Evolutionary conservation across 2,797 vertebrate species (phyloP), one percentile per base, ranked within the genome.

Genomic region (Arctocebus calabarensis): DNA sequence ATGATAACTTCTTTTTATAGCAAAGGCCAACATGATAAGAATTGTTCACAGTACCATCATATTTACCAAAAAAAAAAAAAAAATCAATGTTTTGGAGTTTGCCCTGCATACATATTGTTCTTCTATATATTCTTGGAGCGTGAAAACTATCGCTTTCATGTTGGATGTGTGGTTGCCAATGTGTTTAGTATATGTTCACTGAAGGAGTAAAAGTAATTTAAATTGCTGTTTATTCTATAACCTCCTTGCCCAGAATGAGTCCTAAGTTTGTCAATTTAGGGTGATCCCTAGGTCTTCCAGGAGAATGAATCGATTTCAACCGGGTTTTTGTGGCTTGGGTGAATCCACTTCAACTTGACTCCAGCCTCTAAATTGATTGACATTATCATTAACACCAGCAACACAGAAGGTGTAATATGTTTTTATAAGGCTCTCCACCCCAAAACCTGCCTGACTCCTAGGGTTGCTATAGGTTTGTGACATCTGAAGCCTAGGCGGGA

Each of bases 1-100:
- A 88, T 61, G 5, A 88, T 89, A 59, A 75, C 70, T 94, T 92
- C 5, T 93, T 91, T 90, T 87, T 62, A 79, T 94, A 88, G 55
- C 57, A 82, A 95, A 75, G 64, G 57, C 19, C 7, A 71, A 59
- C 55, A 86, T 45, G 75, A 94, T 93, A 74, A 88, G 78, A 91
- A 61, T 61, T 79, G 96, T 92, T 87, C 92, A 84, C 7, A 78
- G 40, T 61, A 62, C 14, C 27, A 68, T 90, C n/a, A 55, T 75
- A 68, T 90, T 95, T 87, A 40, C 68, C 48, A 57, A 90, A 90
- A 91, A 79, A 77, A 55, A 68, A 84, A 84, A 89, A 45, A 9
- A 82, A 81, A 43, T 71, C 37, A 55, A 52, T 88, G 29, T 57
- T 77, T 55, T 52, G 82, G 74, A 83, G 48, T 78, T 94, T 87